Evolutionary conservation across 2,797 vertebrate species (phyloP).

Genomic region (Etheostoma perlongum): DNA sequence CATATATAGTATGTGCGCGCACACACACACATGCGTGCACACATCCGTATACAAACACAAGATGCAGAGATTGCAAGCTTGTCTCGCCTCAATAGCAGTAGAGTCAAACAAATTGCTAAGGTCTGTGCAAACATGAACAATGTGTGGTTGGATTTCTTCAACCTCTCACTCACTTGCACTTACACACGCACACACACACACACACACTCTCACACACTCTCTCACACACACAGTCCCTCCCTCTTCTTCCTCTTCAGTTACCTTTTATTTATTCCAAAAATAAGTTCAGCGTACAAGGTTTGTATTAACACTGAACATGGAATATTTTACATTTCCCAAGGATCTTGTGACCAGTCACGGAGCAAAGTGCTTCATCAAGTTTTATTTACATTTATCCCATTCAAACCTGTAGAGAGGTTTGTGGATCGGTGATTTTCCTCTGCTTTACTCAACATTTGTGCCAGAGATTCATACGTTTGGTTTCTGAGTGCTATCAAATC

Average conservation of each 20-base stretch:
- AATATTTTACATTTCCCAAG: conserved; percentile 55
- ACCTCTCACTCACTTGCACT: conserved; percentile 27
- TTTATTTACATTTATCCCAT: conserved; percentile 68
- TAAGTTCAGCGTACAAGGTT: conserved; percentile 30
- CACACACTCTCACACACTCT: conserved; percentile 23
- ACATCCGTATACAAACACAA: conserved; percentile 15
- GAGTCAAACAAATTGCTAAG: conserved; percentile 80
- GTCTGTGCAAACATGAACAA: conserved; percentile 83
- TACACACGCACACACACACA: conserved; percentile 18
- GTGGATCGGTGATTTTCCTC: conserved; percentile 54
- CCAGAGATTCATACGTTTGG: neutral
- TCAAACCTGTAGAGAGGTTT: conserved; percentile 55
- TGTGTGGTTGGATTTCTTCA: conserved; percentile 72
- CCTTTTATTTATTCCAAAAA: conserved; percentile 61
- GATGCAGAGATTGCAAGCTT: conserved; percentile 66
- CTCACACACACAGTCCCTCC: conserved; percentile 3
- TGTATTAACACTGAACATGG: conserved; percentile 52
- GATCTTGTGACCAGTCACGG: conserved; percentile 45
- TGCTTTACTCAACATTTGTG: conserved; percentile 47
- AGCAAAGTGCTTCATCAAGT: conserved; percentile 65
- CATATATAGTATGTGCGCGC: conserved; percentile 20
- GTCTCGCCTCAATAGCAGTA: conserved; percentile 71
- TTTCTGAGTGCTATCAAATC: neutral
- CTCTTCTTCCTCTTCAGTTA: conserved; percentile 42
- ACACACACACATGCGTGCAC: neutral